Evolutionary conservation across 2,888 invertebrate genomes (phyloP).

Genomic region (Limnephilus rhombicus): DNA sequence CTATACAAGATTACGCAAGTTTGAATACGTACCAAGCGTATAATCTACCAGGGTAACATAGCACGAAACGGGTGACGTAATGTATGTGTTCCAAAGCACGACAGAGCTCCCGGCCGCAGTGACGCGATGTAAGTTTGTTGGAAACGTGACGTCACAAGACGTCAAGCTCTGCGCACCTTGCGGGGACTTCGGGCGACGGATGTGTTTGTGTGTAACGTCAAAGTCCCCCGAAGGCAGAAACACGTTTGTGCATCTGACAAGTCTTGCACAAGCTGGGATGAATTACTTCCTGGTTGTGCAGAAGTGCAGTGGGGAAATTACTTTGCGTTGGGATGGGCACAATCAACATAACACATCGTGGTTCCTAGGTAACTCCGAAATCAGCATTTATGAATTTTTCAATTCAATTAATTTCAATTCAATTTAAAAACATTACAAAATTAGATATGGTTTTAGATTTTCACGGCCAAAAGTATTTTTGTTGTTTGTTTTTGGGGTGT

Average conservation of each 20-base stretch:
- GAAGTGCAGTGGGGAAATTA: not conserved
- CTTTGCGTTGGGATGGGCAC: not conserved
- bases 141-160: not conserved
- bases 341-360: not conserved
- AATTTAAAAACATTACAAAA: too few species aligned
- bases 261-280: not conserved
- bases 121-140: not conserved
- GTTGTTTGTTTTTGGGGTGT: too few species aligned
- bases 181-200: not conserved
- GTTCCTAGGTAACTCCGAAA: too few species aligned
- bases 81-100: not conserved
- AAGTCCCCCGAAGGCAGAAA: not conserved
- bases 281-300: not conserved
- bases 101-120: not conserved
- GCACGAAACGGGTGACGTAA: not conserved
- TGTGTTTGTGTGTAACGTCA: not conserved
- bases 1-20: not conserved
- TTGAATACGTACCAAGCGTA: not conserved
- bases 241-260: not conserved
- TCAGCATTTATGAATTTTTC: too few species aligned
- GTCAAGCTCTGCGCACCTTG: not conserved
- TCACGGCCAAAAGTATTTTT: too few species aligned
- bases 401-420: too few species aligned
- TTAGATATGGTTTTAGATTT: too few species aligned
- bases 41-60: not conserved